phyloP scores from a whole-genome alignment of 92 coral and sea anemone genomes.

The Epizoanthus illoricatus region DNA sequence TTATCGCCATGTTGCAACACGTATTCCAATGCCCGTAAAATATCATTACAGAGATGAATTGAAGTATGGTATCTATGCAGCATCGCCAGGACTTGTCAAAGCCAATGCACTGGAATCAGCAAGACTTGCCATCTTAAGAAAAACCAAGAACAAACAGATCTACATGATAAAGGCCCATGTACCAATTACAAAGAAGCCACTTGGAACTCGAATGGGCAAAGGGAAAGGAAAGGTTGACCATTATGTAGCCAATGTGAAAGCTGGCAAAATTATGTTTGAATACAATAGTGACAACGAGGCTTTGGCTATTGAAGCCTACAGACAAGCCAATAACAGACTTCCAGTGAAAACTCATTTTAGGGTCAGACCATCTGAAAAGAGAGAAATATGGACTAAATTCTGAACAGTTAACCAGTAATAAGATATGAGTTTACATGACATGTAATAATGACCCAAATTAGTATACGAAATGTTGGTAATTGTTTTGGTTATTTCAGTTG shows the following conservation, averaged over 20 bases:
- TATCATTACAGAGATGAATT: constrained; percentile 85
- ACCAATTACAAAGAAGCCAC: constrained; percentile 87
- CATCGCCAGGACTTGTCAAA: constrained; percentile 83
- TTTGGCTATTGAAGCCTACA: constrained; percentile 81
- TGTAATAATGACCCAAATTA: no score
- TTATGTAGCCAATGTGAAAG: constrained; percentile 86
- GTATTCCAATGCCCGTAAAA: constrained; percentile 60
- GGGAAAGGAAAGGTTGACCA: constrained; percentile 97
- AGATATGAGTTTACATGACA: no score
- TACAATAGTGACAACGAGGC: constrained; percentile 94
- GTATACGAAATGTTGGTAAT: no score
- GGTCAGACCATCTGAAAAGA: constrained; percentile 76
- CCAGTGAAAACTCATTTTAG: constrained; percentile 91
- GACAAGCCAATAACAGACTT: constrained; percentile 80
- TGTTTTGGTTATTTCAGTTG: no score
- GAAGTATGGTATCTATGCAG: constrained; percentile 89
- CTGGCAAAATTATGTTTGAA: constrained; percentile 91
- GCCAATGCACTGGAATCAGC: constrained; percentile 94
- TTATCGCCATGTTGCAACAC: constrained; percentile 45
- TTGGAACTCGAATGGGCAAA: constrained; percentile 98
- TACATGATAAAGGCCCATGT: constrained; percentile 89
- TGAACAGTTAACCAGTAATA: constrained; percentile 30
- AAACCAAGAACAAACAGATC: constrained; percentile 81
- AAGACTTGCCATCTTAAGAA: constrained; percentile 81
- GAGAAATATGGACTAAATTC: constrained; percentile 89